Evolutionary conservation across 2,113 vertebrate genomes (phyloP).

Genomic region (Rhinolophus ferrumequinum): DNA sequence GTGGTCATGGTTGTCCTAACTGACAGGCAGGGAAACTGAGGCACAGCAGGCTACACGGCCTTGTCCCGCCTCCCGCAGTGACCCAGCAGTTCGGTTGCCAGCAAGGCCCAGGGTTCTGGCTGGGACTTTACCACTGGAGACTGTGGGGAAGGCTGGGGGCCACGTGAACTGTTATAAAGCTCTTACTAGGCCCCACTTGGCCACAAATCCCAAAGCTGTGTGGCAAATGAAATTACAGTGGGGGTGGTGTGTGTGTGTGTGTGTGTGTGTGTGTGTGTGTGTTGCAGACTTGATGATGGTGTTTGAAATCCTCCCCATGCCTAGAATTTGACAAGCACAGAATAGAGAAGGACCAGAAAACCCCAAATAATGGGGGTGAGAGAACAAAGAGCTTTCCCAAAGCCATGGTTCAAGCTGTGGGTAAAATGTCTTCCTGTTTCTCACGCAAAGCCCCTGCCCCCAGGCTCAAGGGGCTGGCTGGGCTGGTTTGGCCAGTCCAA

Average conservation of each 20-base stretch:
- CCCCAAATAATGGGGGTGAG: constrained; percentile 37
- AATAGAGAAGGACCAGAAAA: constrained; percentile 64
- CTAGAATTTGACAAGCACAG: constrained; percentile 67
- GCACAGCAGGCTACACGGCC: constrained; percentile 78
- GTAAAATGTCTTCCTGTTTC: constrained; percentile 66
- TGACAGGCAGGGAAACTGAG: constrained; percentile 82
- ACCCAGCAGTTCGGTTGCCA: constrained; percentile 62
- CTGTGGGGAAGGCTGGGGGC: background rate
- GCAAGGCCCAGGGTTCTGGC: constrained; percentile 77
- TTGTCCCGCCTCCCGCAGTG: constrained; percentile 52
- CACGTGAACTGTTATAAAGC: constrained; percentile 55
- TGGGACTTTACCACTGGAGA: constrained; percentile 30
- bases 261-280: background rate
- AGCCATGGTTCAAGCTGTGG: constrained; percentile 33
- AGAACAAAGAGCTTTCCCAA: constrained; percentile 64
- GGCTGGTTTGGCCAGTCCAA: constrained; percentile 59
- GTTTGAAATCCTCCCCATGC: constrained; percentile 50
- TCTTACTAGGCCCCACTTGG: constrained; percentile 38
- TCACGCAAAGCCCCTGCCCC: constrained; percentile 44
- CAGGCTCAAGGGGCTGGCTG: constrained; percentile 49
- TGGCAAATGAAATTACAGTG: constrained; percentile 43
- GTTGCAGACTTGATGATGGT: background rate
- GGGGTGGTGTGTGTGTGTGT: background rate
- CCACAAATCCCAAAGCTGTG: constrained; percentile 39
- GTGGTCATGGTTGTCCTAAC: constrained; percentile 80